Base-by-base conservation (phyloP, 2,113 vertebrate species). In the Grantiella picta region DNA sequence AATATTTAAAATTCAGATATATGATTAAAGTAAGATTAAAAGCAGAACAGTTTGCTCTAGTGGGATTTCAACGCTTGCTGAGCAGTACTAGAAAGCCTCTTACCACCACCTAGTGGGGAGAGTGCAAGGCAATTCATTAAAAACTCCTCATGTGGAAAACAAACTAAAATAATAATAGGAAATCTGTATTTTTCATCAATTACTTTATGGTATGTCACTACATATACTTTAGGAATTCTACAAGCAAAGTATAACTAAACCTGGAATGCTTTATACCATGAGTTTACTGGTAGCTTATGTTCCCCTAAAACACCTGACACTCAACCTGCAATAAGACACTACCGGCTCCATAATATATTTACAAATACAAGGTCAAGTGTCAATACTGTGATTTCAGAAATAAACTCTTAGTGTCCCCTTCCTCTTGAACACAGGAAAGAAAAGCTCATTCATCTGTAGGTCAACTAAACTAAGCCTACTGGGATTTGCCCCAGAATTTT, bases 61-160 rank as follows among this genome's bases (percentile, higher is more conserved):
- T 69, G 22, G 8, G 40, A 66, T 73, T 88, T 61, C 50, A 85
- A 42, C 21, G 22, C 36, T 33, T 27, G 35, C 40, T 64, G 2
- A n/a, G 12, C 5, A 40, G 68, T 29, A 15, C 54, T 27, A 31
- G 33, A 49, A 95, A 75, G 82, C 72, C 59, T 50, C 79, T 52
- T 86, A 90, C 50, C 72, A 65, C 96, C 95, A 96, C 90, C 96
- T 96, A 93, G 95, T 69, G 93, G 96, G 35, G 47, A 95, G 16
- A 93, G 35, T 0, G 0, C 27, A 27, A 68, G 15, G n/a, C 29
- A 36, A 36, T 52, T 50, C 28, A 24, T 31, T 50, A 65, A 7
- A 21, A 69, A 82, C 3, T 4, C 3, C 19, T 66, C 42, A 36
- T 0, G 18, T 3, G 11, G 21, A 35, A 42, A 75, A 57, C 33